Conservation (phyloP, 2,113 vertebrate species). For the Daubentonia madagascariensis region DNA sequence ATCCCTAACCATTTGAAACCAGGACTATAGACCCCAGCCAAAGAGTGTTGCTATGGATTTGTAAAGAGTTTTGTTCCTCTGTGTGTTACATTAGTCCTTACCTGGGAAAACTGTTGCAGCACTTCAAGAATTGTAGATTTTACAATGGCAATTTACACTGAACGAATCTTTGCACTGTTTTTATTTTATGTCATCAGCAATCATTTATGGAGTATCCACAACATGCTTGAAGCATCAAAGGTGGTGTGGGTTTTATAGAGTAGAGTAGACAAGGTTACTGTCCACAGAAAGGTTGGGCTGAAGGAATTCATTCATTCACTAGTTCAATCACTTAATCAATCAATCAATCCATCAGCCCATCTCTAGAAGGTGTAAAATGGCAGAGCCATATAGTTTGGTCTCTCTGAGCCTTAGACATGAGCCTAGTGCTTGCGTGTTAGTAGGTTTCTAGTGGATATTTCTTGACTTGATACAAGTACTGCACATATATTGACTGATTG, state of each 20-base stretch:
- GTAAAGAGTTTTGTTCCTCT: background rate
- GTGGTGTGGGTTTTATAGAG: background rate
- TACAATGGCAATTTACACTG: background rate
- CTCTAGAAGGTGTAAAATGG: background rate
- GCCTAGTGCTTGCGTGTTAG: background rate
- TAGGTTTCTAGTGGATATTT: background rate
- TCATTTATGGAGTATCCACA: background rate
- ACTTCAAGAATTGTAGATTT: background rate
- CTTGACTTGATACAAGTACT: background rate
- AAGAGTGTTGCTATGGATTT: background rate
- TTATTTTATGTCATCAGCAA: background rate
- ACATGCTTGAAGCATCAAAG: background rate
- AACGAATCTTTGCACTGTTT: background rate
- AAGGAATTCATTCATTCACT: background rate
- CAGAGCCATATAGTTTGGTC: background rate
- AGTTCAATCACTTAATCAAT: background rate
- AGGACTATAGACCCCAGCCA: background rate
- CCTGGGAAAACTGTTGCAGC: background rate
- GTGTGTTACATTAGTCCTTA: background rate
- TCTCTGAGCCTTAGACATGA: background rate
- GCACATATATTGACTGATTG: background rate
- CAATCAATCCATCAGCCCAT: background rate
- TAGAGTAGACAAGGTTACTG: background rate
- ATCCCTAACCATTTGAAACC: background rate
- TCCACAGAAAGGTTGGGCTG: background rate